Evolutionary conservation across 1,140 invertebrate genomes (phyloP).

Genomic region (Phortica variegata): DNA sequence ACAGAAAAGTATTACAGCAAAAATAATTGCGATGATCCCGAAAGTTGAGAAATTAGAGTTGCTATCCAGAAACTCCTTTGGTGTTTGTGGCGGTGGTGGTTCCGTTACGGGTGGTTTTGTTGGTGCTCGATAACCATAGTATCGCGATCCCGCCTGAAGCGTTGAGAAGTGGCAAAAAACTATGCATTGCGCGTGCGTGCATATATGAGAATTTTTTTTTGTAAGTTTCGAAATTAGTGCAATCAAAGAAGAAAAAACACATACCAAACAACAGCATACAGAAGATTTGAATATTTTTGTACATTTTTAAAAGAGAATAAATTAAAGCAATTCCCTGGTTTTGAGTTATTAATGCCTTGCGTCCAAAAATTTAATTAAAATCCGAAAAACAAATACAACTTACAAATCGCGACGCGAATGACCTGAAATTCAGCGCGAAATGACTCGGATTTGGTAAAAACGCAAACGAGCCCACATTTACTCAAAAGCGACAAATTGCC

Average conservation of each 20-base stretch:
- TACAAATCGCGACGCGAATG: no score
- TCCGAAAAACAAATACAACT: no score
- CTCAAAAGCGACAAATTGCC: no score
- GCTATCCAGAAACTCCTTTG: slow-evolving; percentile 55
- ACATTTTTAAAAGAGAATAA: no score
- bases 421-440: no score
- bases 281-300: slow-evolving; percentile 6
- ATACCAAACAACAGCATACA: slow-evolving; percentile 4
- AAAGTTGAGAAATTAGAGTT: slow-evolving; percentile 61
- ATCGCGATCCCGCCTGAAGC: slow-evolving; percentile 1
- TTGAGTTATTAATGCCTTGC: no score
- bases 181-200: slow-evolving; percentile 25
- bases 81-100: slow-evolving; percentile 31
- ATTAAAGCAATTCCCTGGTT: no score
- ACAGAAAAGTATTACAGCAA: slow-evolving; percentile 60
- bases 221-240: no score
- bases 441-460: no score
- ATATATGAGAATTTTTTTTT: no score
- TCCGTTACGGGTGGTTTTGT: slow-evolving; percentile 23
- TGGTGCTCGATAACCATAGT: slow-evolving; percentile 16
- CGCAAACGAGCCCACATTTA: no score
- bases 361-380: no score
- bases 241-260: not conserved
- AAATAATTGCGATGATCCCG: slow-evolving; percentile 62
- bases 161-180: slow-evolving; percentile 25